Conservation (phyloP, 2,113 vertebrate species). For the Epinephelus fuscoguttatus region DNA sequence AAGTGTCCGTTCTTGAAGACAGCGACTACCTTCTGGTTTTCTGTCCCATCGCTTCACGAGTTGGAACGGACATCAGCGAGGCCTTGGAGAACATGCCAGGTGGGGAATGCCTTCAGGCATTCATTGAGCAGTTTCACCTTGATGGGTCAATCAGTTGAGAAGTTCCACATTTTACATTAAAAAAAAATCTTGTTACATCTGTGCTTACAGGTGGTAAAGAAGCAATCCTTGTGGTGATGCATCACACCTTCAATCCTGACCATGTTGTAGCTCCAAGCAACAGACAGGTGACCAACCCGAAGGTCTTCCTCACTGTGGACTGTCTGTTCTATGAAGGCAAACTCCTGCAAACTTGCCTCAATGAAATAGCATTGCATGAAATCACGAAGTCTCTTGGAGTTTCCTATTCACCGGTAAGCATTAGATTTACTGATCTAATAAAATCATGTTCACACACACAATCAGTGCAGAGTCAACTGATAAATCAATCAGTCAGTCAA, state of each 20-base stretch:
- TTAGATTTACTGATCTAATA: neutral
- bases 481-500: neutral
- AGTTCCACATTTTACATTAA: too few relatives aligned
- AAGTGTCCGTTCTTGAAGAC: rapidly evolving
- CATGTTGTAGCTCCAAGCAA: neutral
- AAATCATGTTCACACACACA: neutral
- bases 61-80: slow-evolving; percentile 9
- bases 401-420: neutral
- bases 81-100: neutral
- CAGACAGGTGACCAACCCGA: neutral
- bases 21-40: slow-evolving; percentile 54
- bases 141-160: too few relatives aligned
- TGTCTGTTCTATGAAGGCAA: slow-evolving; percentile 27
- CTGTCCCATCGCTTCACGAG: slow-evolving; percentile 52
- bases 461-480: neutral
- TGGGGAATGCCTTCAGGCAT: neutral
- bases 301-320: slow-evolving; percentile 53
- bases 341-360: neutral
- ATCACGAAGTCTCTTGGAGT: neutral
- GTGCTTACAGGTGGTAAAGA: neutral
- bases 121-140: neutral
- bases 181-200: neutral
- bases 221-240: slow-evolving; percentile 60
- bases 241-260: slow-evolving; percentile 21
- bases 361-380: rapidly evolving